Conservation (phyloP, 2,797 vertebrate species). For the Cossypha niveicapilla region DNA sequence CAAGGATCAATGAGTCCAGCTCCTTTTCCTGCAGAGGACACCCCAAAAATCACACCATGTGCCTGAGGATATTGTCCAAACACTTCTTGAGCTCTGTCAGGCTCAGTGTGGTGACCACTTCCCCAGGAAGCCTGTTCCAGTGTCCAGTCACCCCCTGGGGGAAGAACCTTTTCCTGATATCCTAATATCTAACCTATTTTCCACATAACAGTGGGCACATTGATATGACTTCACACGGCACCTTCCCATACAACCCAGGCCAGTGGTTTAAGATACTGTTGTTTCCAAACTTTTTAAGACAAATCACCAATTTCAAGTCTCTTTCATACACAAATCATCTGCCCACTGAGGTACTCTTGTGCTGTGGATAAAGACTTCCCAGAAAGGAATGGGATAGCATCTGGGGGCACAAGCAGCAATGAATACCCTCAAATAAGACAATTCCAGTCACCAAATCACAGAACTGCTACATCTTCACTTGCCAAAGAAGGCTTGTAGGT, state of each 20-base stretch:
- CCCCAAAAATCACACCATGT: no score
- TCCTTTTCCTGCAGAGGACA: not conserved
- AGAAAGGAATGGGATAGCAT: not conserved
- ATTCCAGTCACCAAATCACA: not conserved
- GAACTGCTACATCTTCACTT: not conserved
- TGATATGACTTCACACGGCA: not conserved
- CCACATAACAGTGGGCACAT: not conserved
- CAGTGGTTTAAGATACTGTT: not conserved
- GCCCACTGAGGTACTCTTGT: not conserved
- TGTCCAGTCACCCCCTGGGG: not conserved
- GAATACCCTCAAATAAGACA: not conserved
- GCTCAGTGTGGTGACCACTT: not conserved
- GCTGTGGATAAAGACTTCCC: not conserved
- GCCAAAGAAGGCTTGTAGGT: not conserved
- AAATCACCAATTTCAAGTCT: not conserved
- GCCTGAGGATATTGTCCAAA: not conserved
- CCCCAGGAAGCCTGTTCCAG: not conserved
- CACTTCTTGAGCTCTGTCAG: not conserved
- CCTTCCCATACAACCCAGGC: not conserved
- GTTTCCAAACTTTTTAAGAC: not conserved
- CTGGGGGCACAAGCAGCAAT: not conserved
- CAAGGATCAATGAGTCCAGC: fast-evolving
- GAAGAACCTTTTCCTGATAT: not conserved
- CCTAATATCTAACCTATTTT: not conserved
- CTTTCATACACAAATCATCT: not conserved